These are phyloP conservation scores for Knipowitschia caucasica DNA, from an alignment of 2,797 vertebrate genomes.

Conservation along the genomic window DNA sequence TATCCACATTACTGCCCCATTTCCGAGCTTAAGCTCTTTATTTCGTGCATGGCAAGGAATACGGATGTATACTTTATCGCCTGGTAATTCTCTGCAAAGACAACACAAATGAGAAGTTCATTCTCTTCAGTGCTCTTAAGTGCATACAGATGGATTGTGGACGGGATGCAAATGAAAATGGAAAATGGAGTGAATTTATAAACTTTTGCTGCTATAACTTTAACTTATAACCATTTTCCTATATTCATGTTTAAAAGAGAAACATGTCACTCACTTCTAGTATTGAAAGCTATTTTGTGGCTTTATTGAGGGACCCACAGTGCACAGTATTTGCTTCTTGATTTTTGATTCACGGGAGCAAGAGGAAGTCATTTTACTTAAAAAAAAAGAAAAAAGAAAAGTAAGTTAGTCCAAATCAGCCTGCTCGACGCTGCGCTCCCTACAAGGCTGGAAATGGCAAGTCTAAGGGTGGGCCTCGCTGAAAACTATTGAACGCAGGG, in stretches of 20 bases:
- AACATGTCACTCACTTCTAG: slow-evolving; percentile 56
- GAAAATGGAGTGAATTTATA: slow-evolving; percentile 48
- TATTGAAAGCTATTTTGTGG: slow-evolving; percentile 47
- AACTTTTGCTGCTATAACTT: slow-evolving; percentile 48
- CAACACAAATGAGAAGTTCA: slow-evolving; percentile 46
- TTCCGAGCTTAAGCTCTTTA: slow-evolving; percentile 16
- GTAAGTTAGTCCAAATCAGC: slow-evolving; percentile 55
- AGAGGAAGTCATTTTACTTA: slow-evolving; percentile 62
- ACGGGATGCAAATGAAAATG: slow-evolving; percentile 65
- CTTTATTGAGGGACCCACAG: slow-evolving; percentile 38
- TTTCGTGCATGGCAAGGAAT: slow-evolving; percentile 23
- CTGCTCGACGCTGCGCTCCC: slow-evolving; percentile 39
- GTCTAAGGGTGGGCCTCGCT: slow-evolving; percentile 55
- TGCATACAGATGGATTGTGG: slow-evolving; percentile 52
- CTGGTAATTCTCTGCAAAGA: slow-evolving; percentile 41
- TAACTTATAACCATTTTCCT: slow-evolving; percentile 33
- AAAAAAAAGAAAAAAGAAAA: no score
- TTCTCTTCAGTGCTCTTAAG: slow-evolving; percentile 43
- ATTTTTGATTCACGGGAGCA: slow-evolving; percentile 49
- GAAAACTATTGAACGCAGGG: slow-evolving; percentile 39
- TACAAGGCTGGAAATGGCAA: slow-evolving; percentile 51
- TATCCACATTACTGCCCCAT: slow-evolving; percentile 5
- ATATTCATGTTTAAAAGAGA: slow-evolving; percentile 40
- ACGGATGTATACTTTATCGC: slow-evolving; percentile 37
- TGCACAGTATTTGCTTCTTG: slow-evolving; percentile 46